Base-by-base conservation (phyloP, 1,140 invertebrate genomes). In the Brachystomella parvula region DNA sequence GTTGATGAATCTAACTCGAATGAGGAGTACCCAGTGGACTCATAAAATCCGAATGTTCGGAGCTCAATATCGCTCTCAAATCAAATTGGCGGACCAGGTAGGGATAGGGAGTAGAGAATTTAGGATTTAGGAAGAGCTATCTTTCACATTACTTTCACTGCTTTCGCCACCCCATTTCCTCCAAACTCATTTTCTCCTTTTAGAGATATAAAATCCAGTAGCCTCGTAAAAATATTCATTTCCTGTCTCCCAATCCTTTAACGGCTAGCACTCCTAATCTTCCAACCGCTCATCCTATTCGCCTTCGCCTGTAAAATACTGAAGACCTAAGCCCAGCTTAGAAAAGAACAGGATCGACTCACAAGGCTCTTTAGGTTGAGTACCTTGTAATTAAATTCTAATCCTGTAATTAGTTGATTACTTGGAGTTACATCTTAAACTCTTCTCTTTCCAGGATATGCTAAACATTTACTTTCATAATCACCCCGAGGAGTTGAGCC, bases 1-100 rank as follows among this genome's bases (percentile, higher is more conserved):
- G 71, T 33, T 72, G 6, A 72, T 72, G 71, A 72, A 72, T 44
- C 61, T 72, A 0, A 68, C 68, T n/a, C 56, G 63, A 35, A 70
- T 72, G 63, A 44, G 66, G 21, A 49, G 26, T 30, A 47, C 63
- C 3, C 31, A 35, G 15, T 72, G 65, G 67, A 69, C 67, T 0
- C 47, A 63, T 31, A 69, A 67, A 64, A 65, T 72, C 9, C 47
- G 61, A 35, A 49, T 58, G 39, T 65, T 72, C 1, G 63, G 65
- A 15, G 26, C 47, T 12, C 62, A 64, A 53, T 72, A 64, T 59
- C 57, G 69, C 26, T 30, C 64, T 30, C 31, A 69, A 53, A 72
- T 72, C 28, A 67, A 65, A 57, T 47, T 72, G 26, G 71, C 71
- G 3, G 71, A 72, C 33, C 70, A 71, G 64, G 70, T 71, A 65